Conservation (phyloP, 2,797 vertebrate genomes). For the Anabacerthia variegaticeps region DNA sequence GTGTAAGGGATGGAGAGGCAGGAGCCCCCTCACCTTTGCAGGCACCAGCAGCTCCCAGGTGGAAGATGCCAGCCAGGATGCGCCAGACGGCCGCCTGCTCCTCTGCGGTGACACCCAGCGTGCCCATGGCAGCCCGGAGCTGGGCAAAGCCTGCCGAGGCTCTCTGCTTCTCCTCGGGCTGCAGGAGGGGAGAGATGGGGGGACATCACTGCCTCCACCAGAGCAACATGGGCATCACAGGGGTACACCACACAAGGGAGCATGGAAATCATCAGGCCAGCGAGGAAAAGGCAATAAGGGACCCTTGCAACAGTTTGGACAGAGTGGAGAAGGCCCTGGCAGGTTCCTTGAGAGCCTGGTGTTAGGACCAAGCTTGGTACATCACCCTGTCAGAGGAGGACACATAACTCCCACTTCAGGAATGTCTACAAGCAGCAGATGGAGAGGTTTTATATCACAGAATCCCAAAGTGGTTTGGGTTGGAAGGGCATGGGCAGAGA, state of each 20-base stretch:
- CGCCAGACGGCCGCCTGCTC: constrained; percentile 91
- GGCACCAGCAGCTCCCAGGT: constrained; percentile 89
- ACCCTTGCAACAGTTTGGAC: rapidly evolving
- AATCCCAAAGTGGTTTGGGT: background rate
- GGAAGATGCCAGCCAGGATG: constrained; percentile 89
- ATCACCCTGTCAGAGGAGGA: rapidly evolving
- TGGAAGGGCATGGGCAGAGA: background rate
- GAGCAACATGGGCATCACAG: rapidly evolving
- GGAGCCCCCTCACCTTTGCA: constrained; percentile 84
- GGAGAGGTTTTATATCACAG: rapidly evolving
- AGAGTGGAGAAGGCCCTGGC: rapidly evolving
- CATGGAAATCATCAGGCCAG: rapidly evolving
- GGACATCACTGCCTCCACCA: background rate
- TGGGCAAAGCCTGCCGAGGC: constrained; percentile 81
- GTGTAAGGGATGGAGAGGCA: background rate
- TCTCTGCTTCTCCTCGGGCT: constrained; percentile 93
- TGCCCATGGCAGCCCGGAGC: constrained; percentile 88
- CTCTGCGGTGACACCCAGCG: constrained; percentile 77
- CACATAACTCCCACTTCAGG: rapidly evolving
- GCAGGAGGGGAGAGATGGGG: background rate
- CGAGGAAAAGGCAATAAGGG: background rate
- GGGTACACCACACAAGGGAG: rapidly evolving
- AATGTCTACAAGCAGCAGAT: background rate
- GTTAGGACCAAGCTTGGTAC: background rate
- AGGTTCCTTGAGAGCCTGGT: background rate